Conservation (phyloP, 2,888 invertebrate genomes). For the Orthosia gothica region DNA sequence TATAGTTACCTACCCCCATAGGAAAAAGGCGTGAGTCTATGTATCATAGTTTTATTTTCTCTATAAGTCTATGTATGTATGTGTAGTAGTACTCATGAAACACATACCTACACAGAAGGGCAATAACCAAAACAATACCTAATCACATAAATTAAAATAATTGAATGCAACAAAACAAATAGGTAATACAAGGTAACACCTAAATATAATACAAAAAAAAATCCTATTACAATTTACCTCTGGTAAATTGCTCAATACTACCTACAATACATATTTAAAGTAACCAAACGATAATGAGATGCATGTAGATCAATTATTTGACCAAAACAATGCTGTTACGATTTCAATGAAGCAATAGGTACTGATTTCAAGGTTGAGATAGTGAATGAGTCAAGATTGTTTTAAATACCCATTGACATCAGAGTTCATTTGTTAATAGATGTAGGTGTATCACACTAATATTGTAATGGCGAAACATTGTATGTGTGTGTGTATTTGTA, state of each 20-base stretch:
- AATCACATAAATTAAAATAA: background rate
- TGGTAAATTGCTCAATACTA: conserved; percentile 1
- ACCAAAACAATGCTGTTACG: conserved; percentile 54
- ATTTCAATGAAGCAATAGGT: conserved; percentile 48
- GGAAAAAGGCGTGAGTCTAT: no score
- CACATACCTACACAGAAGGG: no score
- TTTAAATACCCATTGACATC: conserved; percentile 65
- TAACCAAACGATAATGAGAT: background rate
- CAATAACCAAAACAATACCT: no score
- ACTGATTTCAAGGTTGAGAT: conserved; percentile 59
- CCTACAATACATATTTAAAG: conserved; percentile 3
- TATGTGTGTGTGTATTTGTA: no score
- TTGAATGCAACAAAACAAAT: no score
- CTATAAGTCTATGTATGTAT: no score
- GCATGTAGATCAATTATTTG: conserved; percentile 39
- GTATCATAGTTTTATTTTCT: no score
- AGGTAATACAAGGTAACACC: no score
- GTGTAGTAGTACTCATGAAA: no score
- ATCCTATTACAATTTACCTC: background rate
- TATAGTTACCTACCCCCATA: background rate
- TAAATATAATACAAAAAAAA: no score
- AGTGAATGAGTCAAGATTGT: conserved; percentile 57
- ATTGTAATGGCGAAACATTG: no score
- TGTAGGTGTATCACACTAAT: no score
- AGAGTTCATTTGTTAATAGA: conserved; percentile 60